Conservation (phyloP, 1,140 invertebrate species). For the Zaprionus ghesquierei region DNA sequence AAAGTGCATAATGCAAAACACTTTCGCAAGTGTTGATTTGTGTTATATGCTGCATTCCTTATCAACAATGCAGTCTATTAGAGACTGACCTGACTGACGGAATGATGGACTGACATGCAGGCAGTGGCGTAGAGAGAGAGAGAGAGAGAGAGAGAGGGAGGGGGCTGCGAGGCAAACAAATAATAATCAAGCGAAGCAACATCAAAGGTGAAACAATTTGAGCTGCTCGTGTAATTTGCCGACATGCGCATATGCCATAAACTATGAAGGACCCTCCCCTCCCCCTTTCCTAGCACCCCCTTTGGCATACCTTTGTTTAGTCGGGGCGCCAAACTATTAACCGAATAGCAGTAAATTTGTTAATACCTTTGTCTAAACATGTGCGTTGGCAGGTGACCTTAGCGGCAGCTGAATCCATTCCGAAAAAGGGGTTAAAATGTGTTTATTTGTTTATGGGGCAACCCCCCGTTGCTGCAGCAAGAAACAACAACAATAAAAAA, state of each 20-base stretch:
- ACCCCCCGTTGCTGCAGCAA: conserved; percentile 22
- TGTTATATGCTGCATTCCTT: conserved; percentile 72
- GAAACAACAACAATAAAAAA: background rate
- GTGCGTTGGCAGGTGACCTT: conserved; percentile 67
- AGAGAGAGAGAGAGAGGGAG: background rate
- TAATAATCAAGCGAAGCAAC: conserved; percentile 51
- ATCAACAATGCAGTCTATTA: conserved; percentile 78
- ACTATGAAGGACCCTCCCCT: conserved; percentile 1
- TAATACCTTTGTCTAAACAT: conserved; percentile 76
- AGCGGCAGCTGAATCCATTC: conserved; percentile 45
- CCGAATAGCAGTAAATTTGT: conserved; percentile 76
- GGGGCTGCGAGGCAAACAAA: conserved; percentile 63
- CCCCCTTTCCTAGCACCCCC: background rate
- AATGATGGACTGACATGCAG: conserved; percentile 64
- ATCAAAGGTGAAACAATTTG: conserved; percentile 74
- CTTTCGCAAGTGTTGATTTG: conserved; percentile 79
- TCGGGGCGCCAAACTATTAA: conserved; percentile 75
- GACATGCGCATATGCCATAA: conserved; percentile 47
- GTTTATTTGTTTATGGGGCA: conserved; percentile 77
- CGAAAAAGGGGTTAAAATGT: conserved; percentile 69
- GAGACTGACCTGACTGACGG: conserved; percentile 39
- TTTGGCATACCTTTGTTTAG: conserved; percentile 26
- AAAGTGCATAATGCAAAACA: conserved; percentile 52
- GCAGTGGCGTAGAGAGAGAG: background rate
- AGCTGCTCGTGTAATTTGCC: conserved; percentile 68